A percentile compares a stretch with the other conserved stretches of the same genome.
Evolutionary conservation across 2,888 invertebrate species (phyloP).

Genomic region (Idaea biselata): DNA sequence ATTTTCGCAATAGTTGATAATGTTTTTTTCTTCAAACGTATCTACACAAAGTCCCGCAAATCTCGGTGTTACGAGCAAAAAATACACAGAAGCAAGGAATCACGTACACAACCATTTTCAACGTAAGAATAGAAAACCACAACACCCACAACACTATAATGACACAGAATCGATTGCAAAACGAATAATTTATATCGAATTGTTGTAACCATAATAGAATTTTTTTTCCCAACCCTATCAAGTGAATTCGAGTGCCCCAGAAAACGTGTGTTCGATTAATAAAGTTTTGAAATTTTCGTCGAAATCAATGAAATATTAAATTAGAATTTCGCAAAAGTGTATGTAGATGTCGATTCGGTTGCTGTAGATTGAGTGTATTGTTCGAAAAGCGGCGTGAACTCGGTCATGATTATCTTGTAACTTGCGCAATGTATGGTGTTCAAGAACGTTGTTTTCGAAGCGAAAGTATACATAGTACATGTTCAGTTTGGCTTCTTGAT

Average conservation of each 20-base stretch:
- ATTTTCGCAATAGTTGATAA: neutral
- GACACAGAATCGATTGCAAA: slow-evolving; percentile 72
- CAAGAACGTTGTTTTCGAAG: neutral
- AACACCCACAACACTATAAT: slow-evolving; percentile 70
- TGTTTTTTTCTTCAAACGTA: slow-evolving; percentile 31
- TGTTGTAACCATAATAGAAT: slow-evolving; percentile 63
- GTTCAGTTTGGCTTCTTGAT: slow-evolving; percentile 32
- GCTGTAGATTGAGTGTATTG: slow-evolving; percentile 54
- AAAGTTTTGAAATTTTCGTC: slow-evolving; percentile 67
- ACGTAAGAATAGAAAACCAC: slow-evolving; percentile 66
- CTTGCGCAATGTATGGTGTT: slow-evolving; percentile 53
- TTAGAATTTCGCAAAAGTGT: slow-evolving; percentile 60
- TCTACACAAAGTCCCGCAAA: slow-evolving; percentile 66
- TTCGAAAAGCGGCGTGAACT: slow-evolving; percentile 62
- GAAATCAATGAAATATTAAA: slow-evolving; percentile 74
- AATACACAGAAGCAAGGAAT: slow-evolving; percentile 62
- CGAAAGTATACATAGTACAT: slow-evolving; percentile 35
- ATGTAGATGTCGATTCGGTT: slow-evolving; percentile 56
- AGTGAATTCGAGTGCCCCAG: slow-evolving; percentile 37
- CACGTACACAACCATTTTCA: slow-evolving; percentile 66
- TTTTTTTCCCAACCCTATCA: slow-evolving; percentile 61
- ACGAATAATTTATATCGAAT: slow-evolving; percentile 71
- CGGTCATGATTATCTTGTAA: slow-evolving; percentile 32
- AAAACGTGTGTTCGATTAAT: slow-evolving; percentile 65
- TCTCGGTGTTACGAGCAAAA: slow-evolving; percentile 44